Base-by-base conservation (phyloP, 2,797 vertebrate species). In the Alcedo quadribrachys region DNA sequence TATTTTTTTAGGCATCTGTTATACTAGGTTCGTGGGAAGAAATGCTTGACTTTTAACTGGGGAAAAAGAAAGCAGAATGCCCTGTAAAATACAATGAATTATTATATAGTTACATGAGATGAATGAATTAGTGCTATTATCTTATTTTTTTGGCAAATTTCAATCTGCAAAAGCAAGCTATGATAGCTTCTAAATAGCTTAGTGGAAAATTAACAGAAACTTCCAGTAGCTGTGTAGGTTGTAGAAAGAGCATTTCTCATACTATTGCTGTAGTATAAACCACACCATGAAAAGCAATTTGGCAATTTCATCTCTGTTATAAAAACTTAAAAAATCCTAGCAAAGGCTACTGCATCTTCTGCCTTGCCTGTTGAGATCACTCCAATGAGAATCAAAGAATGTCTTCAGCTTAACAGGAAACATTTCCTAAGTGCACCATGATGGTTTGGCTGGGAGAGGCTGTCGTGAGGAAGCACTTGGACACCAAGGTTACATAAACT, bases 391-490 rank as follows among this genome's bases (percentile, higher is more conserved):
- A 69, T 68, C 9, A 66, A 80, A 70, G 30, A 69, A 25, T 2
- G 3, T n/a, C 32, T 58, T 55, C 28, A 80, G 30, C 1, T 1
- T 60, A 61, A 19, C 16, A 75, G 67, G 33, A 45, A 85, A 37
- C 2, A 2, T 32, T 85, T 93, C 68, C 35, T 25, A 85, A 33
- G 17, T 16, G 51, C 37, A 50, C 45, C 57, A 45, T 32, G 58
- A 22, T 80, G 66, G 53, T 73, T 86, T 95, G 92, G 69, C 82
- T 91, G 65, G 20, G 60, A 73, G 78, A 55, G 18, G 2, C 33
- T 71, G 89, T 66, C 79, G 81, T 89, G 92, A 93, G 89, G 76
- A 51, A 83, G 22, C 55, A 55, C 87, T 92, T 71, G 84, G 79
- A 43, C 62, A 55, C 48, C 43, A 43, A 8, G 24, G 58, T 91